Evolutionary conservation across 2,888 invertebrate genomes (phyloP).

Genomic region (Dexiosoma caninum): DNA sequence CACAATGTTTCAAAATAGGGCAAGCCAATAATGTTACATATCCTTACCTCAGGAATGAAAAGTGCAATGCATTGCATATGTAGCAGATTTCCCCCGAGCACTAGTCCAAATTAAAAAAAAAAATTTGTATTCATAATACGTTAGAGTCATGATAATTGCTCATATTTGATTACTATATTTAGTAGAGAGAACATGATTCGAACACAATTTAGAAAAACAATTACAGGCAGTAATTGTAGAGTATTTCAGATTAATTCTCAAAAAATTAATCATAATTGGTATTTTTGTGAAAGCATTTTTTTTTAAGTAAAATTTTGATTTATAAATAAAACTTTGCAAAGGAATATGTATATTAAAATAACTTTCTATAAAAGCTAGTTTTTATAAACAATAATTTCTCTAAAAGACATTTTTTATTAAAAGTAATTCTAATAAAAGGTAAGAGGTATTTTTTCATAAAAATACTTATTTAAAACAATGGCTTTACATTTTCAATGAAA

Average conservation of each 20-base stretch:
- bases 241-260: neutral
- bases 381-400: neutral
- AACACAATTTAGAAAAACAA: neutral
- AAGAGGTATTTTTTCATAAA: neutral
- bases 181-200: neutral
- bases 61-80: no score
- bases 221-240: neutral
- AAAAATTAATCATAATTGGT: neutral
- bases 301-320: neutral
- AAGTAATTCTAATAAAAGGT: no score
- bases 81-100: no score
- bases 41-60: no score
- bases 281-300: neutral
- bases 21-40: no score
- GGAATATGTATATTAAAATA: neutral
- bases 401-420: neutral
- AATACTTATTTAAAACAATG: neutral
- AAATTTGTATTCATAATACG: no score
- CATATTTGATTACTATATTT: constrained; percentile 16
- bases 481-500: neutral
- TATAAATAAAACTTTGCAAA: neutral
- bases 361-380: neutral
- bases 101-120: no score
- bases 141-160: no score
- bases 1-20: no score